A percentile compares a stretch with the other conserved stretches of the same genome.
Evolutionary conservation across 2,113 vertebrate genomes (phyloP).

Genomic region (Hemiprocne comata): DNA sequence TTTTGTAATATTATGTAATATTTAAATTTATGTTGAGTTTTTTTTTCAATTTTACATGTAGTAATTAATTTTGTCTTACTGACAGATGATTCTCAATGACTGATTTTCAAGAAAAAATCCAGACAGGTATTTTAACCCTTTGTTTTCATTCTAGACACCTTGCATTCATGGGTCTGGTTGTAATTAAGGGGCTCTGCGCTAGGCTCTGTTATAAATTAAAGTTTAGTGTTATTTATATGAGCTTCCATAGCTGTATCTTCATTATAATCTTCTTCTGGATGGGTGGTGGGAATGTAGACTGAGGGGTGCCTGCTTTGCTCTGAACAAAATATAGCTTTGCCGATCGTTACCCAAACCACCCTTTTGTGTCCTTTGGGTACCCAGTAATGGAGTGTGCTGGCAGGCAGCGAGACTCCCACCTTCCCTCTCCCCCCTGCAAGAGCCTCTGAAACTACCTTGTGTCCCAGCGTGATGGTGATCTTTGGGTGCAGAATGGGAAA

Average conservation of each 20-base stretch:
- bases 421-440: not conserved
- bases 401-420: not conserved
- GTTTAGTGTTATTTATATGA: not conserved
- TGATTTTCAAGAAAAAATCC: slow-evolving; percentile 73
- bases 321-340: not conserved
- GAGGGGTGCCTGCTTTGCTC: not conserved
- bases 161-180: not conserved
- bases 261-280: not conserved
- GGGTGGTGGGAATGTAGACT: not conserved
- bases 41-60: slow-evolving; percentile 52
- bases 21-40: slow-evolving; percentile 59
- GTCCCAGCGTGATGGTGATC: not conserved
- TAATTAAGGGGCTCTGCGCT: not conserved
- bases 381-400: rapidly evolving
- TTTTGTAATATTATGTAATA: slow-evolving; percentile 62
- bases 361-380: not conserved
- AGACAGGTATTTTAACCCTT: slow-evolving; percentile 77
- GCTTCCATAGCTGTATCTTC: not conserved
- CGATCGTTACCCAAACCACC: rapidly evolving
- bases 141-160: slow-evolving; percentile 47
- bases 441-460: not conserved
- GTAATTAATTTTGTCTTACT: slow-evolving; percentile 79
- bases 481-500: not conserved
- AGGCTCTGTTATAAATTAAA: not conserved
- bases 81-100: slow-evolving; percentile 79